A percentile compares a stretch with the other conserved stretches of the same genome.
Evolutionary conservation across 2,888 invertebrate species (phyloP).

Genomic region (Eudemis profundana): DNA sequence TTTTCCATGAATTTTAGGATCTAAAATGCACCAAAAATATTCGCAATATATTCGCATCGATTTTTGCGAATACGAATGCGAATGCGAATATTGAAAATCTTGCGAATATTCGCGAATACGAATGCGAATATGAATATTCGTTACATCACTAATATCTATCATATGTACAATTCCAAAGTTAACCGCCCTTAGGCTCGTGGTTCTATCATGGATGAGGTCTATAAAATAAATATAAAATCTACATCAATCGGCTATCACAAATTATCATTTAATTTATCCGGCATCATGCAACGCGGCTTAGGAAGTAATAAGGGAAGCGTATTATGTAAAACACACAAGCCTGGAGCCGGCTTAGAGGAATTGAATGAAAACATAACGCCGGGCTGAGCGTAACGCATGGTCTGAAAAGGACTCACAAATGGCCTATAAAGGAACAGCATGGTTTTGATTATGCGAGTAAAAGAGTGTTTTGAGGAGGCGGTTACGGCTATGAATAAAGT

Average conservation of each 20-base stretch:
- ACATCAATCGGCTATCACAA: not conserved
- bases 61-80: too few species aligned
- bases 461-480: not conserved
- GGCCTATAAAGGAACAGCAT: conserved; percentile 4
- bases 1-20: too few species aligned
- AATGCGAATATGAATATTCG: too few species aligned
- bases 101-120: too few species aligned
- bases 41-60: too few species aligned
- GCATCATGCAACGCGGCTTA: not conserved
- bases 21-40: too few species aligned
- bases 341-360: not conserved
- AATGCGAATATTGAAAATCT: too few species aligned
- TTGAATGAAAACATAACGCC: conserved; percentile 17
- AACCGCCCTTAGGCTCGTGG: too few species aligned
- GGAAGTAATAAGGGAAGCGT: not conserved
- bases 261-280: not conserved
- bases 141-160: too few species aligned
- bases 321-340: conserved; percentile 18
- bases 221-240: too few species aligned
- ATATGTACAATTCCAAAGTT: too few species aligned
- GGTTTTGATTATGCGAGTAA: not conserved
- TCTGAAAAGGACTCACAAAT: not conserved
- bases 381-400: conserved; percentile 1
- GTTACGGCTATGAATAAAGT: not conserved
- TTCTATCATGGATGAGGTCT: too few species aligned